Evolutionary conservation across 2,888 invertebrate genomes (phyloP), one percentile per base, ranked within the genome.

Genomic region (Megamerina dolium): DNA sequence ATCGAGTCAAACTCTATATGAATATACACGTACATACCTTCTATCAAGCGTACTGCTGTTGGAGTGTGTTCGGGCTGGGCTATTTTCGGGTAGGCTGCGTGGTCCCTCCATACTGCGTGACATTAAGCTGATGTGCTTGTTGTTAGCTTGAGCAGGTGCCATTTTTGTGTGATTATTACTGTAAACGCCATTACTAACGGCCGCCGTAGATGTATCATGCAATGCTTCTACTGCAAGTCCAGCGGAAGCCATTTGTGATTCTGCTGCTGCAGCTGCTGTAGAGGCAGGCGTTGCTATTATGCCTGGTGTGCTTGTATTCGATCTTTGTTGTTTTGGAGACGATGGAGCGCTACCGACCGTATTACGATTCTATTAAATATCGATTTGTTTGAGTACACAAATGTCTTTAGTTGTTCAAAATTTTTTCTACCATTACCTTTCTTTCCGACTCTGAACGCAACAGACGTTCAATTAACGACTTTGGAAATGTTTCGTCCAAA

Each of bases 381-480:
- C 23, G 20, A 33, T 8, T 30, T 4, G 27, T 6, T 12, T 34
- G 19, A 14, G 10, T 19, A 10, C 8, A 9, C 16, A 9, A 16
- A 17, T 8, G 5, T 12, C 19, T 17, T 16, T 10, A 34, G 12
- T 20, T 18, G 6, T 23, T 23, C 10, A 23, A 8, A 23, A 23
- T 8, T 8, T 8, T 8, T 29, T 26, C 2, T n/a, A n/a, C 17
- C 26, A 40, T 49, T 47, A 72, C 72, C 65, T 71, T 72, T 46
- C 71, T 57, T 51, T 70, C 65, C 49, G 74, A 74, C 58, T 80
- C 77, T 55, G 81, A 76, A 38, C 78, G 76, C 59, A 80, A 73
- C 33, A 80, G 76, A 52, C 79, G 74, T 54, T 77, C 77, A 75
- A 83, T 80, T 55, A 84, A 76, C 32, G 81, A 78, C 59, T 81